Base-by-base conservation (phyloP, 1,140 invertebrate genomes). In the Stegodyphus mimosarum region DNA sequence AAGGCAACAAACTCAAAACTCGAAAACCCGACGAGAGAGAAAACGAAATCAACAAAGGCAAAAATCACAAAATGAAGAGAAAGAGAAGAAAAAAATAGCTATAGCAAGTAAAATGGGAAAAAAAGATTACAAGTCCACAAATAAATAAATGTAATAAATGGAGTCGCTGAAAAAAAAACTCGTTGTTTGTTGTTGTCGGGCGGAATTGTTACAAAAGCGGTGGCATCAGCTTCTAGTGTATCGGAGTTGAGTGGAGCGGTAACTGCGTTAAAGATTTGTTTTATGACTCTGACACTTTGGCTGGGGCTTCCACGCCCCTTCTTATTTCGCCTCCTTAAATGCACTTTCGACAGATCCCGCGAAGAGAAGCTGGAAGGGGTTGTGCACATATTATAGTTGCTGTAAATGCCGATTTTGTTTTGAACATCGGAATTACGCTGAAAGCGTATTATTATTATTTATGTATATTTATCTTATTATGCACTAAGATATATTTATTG, bases 131-230 rank as follows among this genome's bases (percentile, higher is more conserved):
- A 15, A 7, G 7, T 70, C 81, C 81, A 76, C 81, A 84, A 84
- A 84, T 84, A 83, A 83, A 83, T 83, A 84, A 84, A 84, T 84
- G 81, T 84, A 84, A 84, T 84, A 84, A 84, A 84, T 84, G 66
- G 81, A 72, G 70, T 69, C 72, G 15, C 50, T 74, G 80, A 74
- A 60, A 74, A 60, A 74, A 33, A 63, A 76, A 84, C 13, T 48
- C 80, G 51, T 13, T 75, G 81, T 69, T 69, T 71, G 72, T 84
- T 83, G 80, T 74, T 84, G 81, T 67, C 76, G 81, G 55, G 52
- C 70, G 17, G 72, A 84, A 83, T 83, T 83, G 80, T 74, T 74
- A 83, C 80, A 73, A 74, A 83, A 74, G 71, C 80, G 71, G 71
- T 83, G 80, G 80, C 80, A 83, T 83, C 80, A 74, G 80, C 80